phyloP scores from a whole-genome alignment of 2,888 invertebrate genomes.

The Oithona nana region DNA sequence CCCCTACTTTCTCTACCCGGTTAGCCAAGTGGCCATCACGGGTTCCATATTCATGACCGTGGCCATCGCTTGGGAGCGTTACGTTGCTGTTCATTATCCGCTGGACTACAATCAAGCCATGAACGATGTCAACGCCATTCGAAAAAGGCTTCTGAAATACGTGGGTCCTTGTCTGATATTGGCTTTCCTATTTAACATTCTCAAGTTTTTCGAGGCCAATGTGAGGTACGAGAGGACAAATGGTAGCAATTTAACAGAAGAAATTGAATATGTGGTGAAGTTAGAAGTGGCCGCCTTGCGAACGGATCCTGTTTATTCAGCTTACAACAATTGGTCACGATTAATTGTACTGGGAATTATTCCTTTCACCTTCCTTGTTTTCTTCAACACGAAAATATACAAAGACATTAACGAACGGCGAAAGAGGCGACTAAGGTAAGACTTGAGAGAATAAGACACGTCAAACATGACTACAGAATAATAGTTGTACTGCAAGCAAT shows the following conservation, averaged over 20 bases:
- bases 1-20: constrained; percentile 9
- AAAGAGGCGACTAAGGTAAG: constrained; percentile 12
- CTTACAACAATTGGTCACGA: constrained; percentile 8
- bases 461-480: no score
- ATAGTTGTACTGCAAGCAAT: no score
- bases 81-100: constrained; percentile 12
- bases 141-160: constrained; percentile 8
- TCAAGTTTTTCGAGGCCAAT: constrained; percentile 15
- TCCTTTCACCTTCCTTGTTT: constrained; percentile 4
- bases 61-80: constrained; percentile 16
- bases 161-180: not conserved
- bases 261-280: not conserved
- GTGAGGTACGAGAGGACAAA: not conserved
- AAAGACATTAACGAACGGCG: constrained; percentile 11
- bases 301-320: constrained; percentile 7
- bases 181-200: constrained; percentile 4
- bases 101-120: constrained; percentile 14
- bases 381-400: constrained; percentile 15
- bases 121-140: constrained; percentile 12
- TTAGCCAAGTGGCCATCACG: constrained; percentile 11
- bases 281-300: constrained; percentile 4
- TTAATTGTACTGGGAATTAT: constrained; percentile 11
- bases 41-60: constrained; percentile 15
- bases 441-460: no score
- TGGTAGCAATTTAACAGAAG: not conserved